Evolutionary conservation across 2,797 vertebrate species (phyloP).

Genomic region (Oophaga sylvatica): DNA sequence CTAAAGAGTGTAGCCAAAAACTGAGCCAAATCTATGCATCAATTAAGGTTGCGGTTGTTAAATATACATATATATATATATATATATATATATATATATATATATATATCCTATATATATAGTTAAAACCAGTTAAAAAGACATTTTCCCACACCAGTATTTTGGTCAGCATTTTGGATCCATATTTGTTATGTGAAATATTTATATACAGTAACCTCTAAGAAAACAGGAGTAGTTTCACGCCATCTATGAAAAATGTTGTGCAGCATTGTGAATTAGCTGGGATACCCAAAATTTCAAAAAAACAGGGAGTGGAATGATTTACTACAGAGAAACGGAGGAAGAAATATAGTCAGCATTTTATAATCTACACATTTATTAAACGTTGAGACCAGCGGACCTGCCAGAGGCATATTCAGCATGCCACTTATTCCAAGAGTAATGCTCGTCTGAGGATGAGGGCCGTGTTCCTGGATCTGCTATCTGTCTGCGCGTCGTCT

Average conservation of each 20-base stretch:
- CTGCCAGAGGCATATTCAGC: slow-evolving; percentile 59
- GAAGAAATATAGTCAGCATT: slow-evolving; percentile 55
- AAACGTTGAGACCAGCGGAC: slow-evolving; percentile 53
- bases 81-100: too few species aligned
- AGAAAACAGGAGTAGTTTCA: slow-evolving; percentile 7
- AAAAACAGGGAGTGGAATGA: slow-evolving; percentile 40
- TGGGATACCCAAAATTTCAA: slow-evolving; percentile 48
- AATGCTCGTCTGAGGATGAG: slow-evolving; percentile 54
- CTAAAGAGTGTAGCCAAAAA: too few species aligned
- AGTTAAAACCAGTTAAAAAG: too few species aligned
- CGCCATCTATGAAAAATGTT: slow-evolving; percentile 45
- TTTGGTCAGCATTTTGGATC: too few species aligned
- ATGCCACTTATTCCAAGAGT: slow-evolving; percentile 60
- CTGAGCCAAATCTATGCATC: too few species aligned
- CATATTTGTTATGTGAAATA: not conserved
- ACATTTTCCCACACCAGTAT: too few species aligned
- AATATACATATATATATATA: too few species aligned
- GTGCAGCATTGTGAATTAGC: slow-evolving; percentile 15
- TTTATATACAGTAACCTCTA: not conserved
- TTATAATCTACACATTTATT: slow-evolving; percentile 61
- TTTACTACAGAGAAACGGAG: slow-evolving; percentile 31
- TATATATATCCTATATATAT: too few species aligned
- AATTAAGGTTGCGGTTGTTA: too few species aligned
- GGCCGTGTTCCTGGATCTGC: slow-evolving; percentile 57
- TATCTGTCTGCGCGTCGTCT: slow-evolving; percentile 56